phyloP scores from a whole-genome alignment of 2,888 invertebrate genomes.

The Parochlus steinenii region DNA sequence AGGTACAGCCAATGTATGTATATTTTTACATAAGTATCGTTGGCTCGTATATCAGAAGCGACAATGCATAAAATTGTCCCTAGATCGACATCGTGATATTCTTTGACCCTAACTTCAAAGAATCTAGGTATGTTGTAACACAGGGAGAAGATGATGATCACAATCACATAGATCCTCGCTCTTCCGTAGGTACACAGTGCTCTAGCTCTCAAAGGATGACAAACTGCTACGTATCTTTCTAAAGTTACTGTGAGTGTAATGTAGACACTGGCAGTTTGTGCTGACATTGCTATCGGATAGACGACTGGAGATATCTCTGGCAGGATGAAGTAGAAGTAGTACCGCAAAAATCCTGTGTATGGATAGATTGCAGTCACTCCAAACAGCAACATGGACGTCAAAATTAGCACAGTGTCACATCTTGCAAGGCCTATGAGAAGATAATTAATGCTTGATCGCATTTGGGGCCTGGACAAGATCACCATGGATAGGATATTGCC shows the following conservation, averaged over 20 bases:
- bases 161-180: constrained; percentile 68
- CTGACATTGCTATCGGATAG: constrained; percentile 70
- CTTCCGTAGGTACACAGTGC: constrained; percentile 80
- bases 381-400: constrained; percentile 72
- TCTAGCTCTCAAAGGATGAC: constrained; percentile 74
- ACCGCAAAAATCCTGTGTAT: constrained; percentile 58
- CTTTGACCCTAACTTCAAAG: constrained; percentile 45
- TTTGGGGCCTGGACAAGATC: constrained; percentile 79
- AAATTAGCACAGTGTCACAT: constrained; percentile 80
- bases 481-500: constrained; percentile 85
- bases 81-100: constrained; percentile 28
- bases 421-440: constrained; percentile 83
- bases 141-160: constrained; percentile 62
- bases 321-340: constrained; percentile 62
- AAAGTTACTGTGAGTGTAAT: constrained; percentile 77
- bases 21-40: constrained; percentile 59
- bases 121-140: constrained; percentile 74
- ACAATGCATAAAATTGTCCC: constrained; percentile 53
- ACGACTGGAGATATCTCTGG: constrained; percentile 65
- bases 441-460: constrained; percentile 92
- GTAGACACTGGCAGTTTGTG: constrained; percentile 89
- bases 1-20: constrained; percentile 93
- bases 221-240: constrained; percentile 88
- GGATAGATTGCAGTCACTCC: constrained; percentile 74
- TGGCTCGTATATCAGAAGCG: constrained; percentile 49